phyloP scores from a whole-genome alignment of 1,140 invertebrate genomes.

The Idris sp. region DNA sequence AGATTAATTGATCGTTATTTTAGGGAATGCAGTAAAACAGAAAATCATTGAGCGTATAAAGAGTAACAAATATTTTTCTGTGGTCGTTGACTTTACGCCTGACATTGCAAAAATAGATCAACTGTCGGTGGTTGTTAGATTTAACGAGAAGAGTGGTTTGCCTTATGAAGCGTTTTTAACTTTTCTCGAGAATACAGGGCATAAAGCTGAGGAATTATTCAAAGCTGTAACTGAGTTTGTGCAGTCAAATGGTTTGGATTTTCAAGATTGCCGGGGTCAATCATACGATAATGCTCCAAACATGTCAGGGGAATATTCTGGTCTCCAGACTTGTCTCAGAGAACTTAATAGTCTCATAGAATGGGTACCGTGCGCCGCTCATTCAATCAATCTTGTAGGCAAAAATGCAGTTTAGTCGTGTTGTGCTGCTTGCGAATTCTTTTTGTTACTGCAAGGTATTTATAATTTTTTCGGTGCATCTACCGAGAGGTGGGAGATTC shows the following conservation, averaged over 20 bases:
- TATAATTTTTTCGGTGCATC: slow-evolving; percentile 52
- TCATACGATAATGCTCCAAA: slow-evolving; percentile 71
- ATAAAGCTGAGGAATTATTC: slow-evolving; percentile 51
- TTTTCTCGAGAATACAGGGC: slow-evolving; percentile 49
- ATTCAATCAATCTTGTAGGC: slow-evolving; percentile 51
- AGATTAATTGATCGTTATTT: slow-evolving; percentile 69
- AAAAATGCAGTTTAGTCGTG: slow-evolving; percentile 31
- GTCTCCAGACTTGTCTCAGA: slow-evolving; percentile 67
- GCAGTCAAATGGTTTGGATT: slow-evolving; percentile 3
- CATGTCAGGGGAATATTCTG: slow-evolving; percentile 54
- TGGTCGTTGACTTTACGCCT: slow-evolving; percentile 72
- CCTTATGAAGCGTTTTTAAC: slow-evolving; percentile 48
- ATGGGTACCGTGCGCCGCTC: slow-evolving; percentile 38
- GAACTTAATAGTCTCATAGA: slow-evolving; percentile 39
- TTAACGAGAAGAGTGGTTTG: slow-evolving; percentile 30
- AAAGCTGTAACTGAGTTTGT: slow-evolving; percentile 23
- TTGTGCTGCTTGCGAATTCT: slow-evolving; percentile 30
- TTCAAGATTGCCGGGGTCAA: slow-evolving; percentile 61
- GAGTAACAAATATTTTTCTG: slow-evolving; percentile 62
- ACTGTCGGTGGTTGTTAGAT: slow-evolving; percentile 64
- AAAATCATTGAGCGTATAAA: slow-evolving; percentile 47
- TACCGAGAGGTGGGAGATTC: slow-evolving; percentile 59
- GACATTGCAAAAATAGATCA: slow-evolving; percentile 71
- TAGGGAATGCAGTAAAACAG: slow-evolving; percentile 54
- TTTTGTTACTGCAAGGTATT: slow-evolving; percentile 25